Conservation (phyloP, 1,140 invertebrate species). For the Drosophila ohnishii region DNA sequence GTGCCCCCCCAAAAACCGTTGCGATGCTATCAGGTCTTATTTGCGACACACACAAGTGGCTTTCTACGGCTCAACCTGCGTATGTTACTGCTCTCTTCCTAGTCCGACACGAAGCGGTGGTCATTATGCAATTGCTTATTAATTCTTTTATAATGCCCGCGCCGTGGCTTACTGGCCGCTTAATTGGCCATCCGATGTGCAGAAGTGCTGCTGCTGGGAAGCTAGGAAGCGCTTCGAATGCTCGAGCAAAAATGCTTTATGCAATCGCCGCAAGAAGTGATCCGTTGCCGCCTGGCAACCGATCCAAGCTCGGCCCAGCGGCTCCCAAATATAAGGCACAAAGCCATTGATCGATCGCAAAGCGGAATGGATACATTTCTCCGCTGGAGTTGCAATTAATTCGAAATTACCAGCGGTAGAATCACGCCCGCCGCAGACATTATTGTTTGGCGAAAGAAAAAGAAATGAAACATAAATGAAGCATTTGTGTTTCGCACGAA, state of each 20-base stretch:
- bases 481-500: slow-evolving; percentile 45
- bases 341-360: slow-evolving; percentile 18
- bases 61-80: slow-evolving; percentile 58
- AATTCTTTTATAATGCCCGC: slow-evolving; percentile 64
- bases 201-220: slow-evolving; percentile 21
- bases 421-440: slow-evolving; percentile 40
- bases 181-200: slow-evolving; percentile 67
- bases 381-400: slow-evolving; percentile 39
- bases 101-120: slow-evolving; percentile 37
- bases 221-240: slow-evolving; percentile 16
- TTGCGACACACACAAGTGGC: slow-evolving; percentile 23
- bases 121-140: slow-evolving; percentile 66
- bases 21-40: slow-evolving; percentile 20
- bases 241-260: slow-evolving; percentile 31
- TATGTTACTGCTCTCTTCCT: slow-evolving; percentile 51
- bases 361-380: slow-evolving; percentile 24
- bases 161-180: slow-evolving; percentile 43
- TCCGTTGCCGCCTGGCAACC: slow-evolving; percentile 16
- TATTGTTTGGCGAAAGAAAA: slow-evolving; percentile 14
- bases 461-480: slow-evolving; percentile 46
- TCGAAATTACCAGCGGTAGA: slow-evolving; percentile 39
- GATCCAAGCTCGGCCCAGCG: slow-evolving; percentile 1
- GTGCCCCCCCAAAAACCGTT: background rate
- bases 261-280: slow-evolving; percentile 28
- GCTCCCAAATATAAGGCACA: slow-evolving; percentile 5